Base-by-base conservation (phyloP, 2,113 vertebrate species). In the Cryptoleucopteryx plumbea region DNA sequence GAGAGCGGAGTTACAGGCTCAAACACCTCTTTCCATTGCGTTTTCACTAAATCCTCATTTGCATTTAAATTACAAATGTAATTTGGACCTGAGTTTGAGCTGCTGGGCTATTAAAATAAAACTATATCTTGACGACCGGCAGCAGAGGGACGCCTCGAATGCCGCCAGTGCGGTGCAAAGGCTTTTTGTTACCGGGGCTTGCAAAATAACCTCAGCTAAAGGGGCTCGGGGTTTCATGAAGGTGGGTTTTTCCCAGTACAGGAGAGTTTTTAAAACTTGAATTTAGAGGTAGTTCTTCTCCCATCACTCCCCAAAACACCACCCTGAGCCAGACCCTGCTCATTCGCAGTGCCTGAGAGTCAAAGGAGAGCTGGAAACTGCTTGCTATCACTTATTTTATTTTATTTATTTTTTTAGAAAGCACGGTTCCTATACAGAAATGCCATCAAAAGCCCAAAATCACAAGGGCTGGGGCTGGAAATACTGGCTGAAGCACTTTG, bases 41-140 rank as follows among this genome's bases (percentile, higher is more conserved):
- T 84, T 95, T 71, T 10, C 6, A 0, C 47, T 56, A 85, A 79
- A 82, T 74, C 59, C 77, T 91, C 68, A 80, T 97, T 97, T 96
- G 66, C 93, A 94, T 95, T 94, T 95, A 92, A 94, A 95, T 95
- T 72, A 48, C 59, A 62, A 80, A 75, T 8, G n/a, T 61, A 27
- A 82, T 74, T 88, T n/a, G 70, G 68, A 63, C 78, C 2, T 2
- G 43, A n/a, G 36, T 52, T 87, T 23, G 38, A 82, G 71, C 58
- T 65, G 38, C 27, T 52, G 42, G 52, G 53, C 38, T 88, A 27
- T 90, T 86, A 71, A 88, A 85, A 62, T 62, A 25, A 55, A 82
- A 38, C 48, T 32, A 0, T 34, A 72, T 56, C 48, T 32, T 1
- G 70, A 47, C 11, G 14, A 14, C n/a, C 9, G 2, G 50, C 48